Conservation (phyloP, 2,113 vertebrate genomes). For the Alexandromys fortis region DNA sequence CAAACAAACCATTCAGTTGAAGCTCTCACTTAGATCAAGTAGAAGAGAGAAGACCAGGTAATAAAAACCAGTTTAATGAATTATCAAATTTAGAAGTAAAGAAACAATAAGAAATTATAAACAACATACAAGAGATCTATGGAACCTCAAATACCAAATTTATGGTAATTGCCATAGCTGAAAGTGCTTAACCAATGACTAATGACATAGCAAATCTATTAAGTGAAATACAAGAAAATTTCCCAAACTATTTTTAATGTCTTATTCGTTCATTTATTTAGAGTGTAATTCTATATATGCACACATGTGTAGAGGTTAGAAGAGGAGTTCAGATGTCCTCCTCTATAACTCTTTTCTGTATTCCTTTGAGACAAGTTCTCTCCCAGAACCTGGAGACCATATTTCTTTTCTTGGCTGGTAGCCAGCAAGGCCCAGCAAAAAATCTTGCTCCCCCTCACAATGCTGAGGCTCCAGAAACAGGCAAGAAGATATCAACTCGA, state of each 20-base stretch:
- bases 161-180: neutral
- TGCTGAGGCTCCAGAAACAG: neutral
- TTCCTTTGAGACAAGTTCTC: neutral
- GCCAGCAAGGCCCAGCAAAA: neutral
- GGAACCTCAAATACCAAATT: neutral
- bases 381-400: neutral
- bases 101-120: neutral
- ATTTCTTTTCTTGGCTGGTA: neutral
- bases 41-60: neutral
- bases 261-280: neutral
- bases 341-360: neutral
- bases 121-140: neutral
- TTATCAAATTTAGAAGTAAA: neutral
- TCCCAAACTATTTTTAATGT: neutral
- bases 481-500: neutral
- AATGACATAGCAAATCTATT: neutral
- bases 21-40: neutral
- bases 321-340: neutral
- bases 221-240: neutral
- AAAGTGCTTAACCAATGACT: neutral
- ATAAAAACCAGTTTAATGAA: neutral
- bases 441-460: neutral
- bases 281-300: neutral
- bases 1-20: neutral
- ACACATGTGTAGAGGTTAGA: neutral